Evolutionary conservation across 2,888 invertebrate genomes (phyloP).

Genomic region (Exephanes ischioxanthus): DNA sequence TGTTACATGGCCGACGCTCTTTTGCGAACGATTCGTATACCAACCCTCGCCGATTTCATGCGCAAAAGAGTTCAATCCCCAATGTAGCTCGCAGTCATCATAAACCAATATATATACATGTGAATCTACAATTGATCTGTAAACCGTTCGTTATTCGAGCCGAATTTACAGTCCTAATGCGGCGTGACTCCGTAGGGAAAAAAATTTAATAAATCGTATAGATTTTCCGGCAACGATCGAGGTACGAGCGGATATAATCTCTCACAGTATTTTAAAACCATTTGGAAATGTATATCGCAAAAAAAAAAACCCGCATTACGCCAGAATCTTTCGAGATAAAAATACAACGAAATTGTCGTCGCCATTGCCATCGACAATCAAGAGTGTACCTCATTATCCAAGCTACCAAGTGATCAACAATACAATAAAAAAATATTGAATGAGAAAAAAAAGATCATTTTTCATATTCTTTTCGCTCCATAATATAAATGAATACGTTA

Average conservation of each 20-base stretch:
- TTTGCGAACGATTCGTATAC: slow-evolving; percentile 46
- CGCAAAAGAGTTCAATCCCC: slow-evolving; percentile 6
- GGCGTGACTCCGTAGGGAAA: slow-evolving; percentile 17
- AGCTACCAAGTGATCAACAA: too few species aligned
- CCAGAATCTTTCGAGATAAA: too few species aligned
- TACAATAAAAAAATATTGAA: too few species aligned
- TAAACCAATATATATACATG: slow-evolving; percentile 6
- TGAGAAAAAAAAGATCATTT: too few species aligned
- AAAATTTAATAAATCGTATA: slow-evolving; percentile 14
- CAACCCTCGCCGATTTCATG: background rate
- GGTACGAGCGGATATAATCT: slow-evolving; percentile 10
- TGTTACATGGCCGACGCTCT: slow-evolving; percentile 54
- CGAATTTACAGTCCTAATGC: slow-evolving; percentile 36
- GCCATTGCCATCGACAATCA: too few species aligned
- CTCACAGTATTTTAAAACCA: slow-evolving; percentile 36
- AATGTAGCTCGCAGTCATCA: slow-evolving; percentile 38
- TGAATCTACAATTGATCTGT: slow-evolving; percentile 26
- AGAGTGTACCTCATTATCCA: too few species aligned
- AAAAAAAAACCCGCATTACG: too few species aligned
- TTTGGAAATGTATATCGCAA: background rate
- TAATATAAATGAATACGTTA: slow-evolving; percentile 25
- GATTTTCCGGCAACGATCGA: slow-evolving; percentile 4
- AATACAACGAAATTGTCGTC: too few species aligned
- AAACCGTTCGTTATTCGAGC: slow-evolving; percentile 31
- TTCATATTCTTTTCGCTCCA: too few species aligned